phyloP scores from a whole-genome alignment of 1,140 invertebrate genomes.

The Neodiprion virginianus region DNA sequence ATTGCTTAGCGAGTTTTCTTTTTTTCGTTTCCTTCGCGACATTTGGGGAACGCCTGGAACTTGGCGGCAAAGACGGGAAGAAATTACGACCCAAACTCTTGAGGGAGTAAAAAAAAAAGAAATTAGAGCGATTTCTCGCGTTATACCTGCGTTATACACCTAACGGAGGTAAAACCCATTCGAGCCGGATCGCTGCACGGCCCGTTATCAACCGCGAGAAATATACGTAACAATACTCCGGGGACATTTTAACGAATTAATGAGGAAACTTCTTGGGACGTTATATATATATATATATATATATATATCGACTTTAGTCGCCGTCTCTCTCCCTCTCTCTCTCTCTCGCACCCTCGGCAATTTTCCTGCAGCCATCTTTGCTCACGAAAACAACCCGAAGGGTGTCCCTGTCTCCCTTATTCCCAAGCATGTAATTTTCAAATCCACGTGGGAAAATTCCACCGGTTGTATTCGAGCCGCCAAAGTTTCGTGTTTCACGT shows the following conservation, averaged over 20 bases:
- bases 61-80: not conserved
- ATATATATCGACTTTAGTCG: too few relatives aligned
- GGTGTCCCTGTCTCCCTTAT: too few relatives aligned
- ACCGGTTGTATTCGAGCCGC: not conserved
- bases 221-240: not conserved
- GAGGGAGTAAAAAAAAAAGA: not conserved
- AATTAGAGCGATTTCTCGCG: not conserved
- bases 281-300: too few relatives aligned
- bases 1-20: too few relatives aligned
- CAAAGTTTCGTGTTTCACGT: too few relatives aligned
- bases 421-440: too few relatives aligned
- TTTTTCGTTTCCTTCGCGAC: too few relatives aligned
- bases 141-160: not conserved
- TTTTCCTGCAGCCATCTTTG: too few relatives aligned
- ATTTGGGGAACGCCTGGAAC: not conserved
- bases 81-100: not conserved
- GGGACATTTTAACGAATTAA: conserved; percentile 11
- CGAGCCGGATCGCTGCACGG: not conserved
- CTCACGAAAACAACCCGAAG: too few relatives aligned
- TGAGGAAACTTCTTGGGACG: not conserved
- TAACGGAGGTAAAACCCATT: not conserved
- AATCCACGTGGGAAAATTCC: not conserved
- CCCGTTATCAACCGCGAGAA: not conserved
- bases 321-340: too few relatives aligned
- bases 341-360: too few relatives aligned